Percentiles rank a stretch among this genome's conserved stretches.
Evolutionary conservation across 2,888 invertebrate species (phyloP).

Genomic region (Rhimphoctona megacephalus): DNA sequence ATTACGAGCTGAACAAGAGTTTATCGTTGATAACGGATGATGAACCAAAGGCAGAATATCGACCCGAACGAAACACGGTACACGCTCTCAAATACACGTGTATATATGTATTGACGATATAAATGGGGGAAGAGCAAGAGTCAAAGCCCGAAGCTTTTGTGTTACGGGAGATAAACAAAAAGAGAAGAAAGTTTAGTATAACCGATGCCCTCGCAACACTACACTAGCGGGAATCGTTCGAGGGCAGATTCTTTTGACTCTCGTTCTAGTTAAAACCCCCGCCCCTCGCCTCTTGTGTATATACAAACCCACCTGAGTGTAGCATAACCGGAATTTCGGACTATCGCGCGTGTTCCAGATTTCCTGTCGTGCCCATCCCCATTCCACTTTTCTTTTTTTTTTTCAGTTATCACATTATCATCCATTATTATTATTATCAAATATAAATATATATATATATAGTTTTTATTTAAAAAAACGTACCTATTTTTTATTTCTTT

Average conservation of each 20-base stretch:
- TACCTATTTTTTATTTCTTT: too few species aligned
- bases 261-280: neutral
- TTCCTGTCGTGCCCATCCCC: slow-evolving; percentile 63
- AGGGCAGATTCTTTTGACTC: neutral
- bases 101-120: neutral
- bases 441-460: too few species aligned
- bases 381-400: slow-evolving; percentile 19
- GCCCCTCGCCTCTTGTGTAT: slow-evolving; percentile 9
- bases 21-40: slow-evolving; percentile 1
- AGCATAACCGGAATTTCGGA: slow-evolving; percentile 65
- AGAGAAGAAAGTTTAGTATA: neutral
- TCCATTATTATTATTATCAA: neutral
- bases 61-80: slow-evolving; percentile 37
- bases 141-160: slow-evolving; percentile 20
- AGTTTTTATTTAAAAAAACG: too few species aligned
- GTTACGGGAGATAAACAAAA: slow-evolving; percentile 8
- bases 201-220: neutral
- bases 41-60: slow-evolving; percentile 37
- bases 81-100: neutral
- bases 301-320: slow-evolving; percentile 25
- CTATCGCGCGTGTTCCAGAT: slow-evolving; percentile 66
- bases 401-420: neutral
- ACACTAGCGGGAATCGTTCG: neutral
- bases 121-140: slow-evolving; percentile 10
- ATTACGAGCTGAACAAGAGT: neutral